phyloP scores from a whole-genome alignment of 2,797 vertebrate genomes.

The Champsocephalus esox region DNA sequence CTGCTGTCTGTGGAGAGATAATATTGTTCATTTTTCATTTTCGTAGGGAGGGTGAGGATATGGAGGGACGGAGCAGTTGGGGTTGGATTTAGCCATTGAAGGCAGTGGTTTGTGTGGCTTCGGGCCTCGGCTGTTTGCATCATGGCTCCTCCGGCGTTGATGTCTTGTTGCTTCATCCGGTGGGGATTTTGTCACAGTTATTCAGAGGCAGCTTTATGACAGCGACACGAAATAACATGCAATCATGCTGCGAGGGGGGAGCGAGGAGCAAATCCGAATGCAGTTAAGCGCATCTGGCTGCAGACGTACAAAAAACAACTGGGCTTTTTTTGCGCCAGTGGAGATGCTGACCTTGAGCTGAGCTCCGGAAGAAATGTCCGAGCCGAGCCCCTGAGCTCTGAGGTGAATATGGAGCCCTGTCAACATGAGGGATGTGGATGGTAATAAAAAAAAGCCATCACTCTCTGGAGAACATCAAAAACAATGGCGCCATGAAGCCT shows the following conservation, averaged over 20 bases:
- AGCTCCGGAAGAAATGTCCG: conserved; percentile 48
- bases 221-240: conserved; percentile 57
- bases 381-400: conserved; percentile 46
- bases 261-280: conserved; percentile 27
- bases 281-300: conserved; percentile 40
- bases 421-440: conserved; percentile 77
- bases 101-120: conserved; percentile 35
- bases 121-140: conserved; percentile 48
- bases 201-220: conserved; percentile 52
- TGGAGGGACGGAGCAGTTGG: conserved; percentile 20
- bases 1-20: conserved; percentile 58
- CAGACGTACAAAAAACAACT: conserved; percentile 19
- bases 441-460: conserved; percentile 77
- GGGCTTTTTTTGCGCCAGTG: conserved; percentile 19
- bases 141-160: conserved; percentile 40
- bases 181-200: conserved; percentile 61
- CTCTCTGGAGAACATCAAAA: conserved; percentile 60
- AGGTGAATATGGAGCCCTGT: conserved; percentile 74
- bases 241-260: conserved; percentile 17
- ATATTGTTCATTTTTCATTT: conserved; percentile 43
- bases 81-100: conserved; percentile 59
- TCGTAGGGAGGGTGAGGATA: conserved; percentile 16
- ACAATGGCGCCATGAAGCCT: conserved; percentile 22
- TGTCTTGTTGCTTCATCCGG: conserved; percentile 31
- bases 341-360: conserved; percentile 69